phyloP scores from a whole-genome alignment of 2,113 vertebrate genomes.

The Microcebus griseorufus region DNA sequence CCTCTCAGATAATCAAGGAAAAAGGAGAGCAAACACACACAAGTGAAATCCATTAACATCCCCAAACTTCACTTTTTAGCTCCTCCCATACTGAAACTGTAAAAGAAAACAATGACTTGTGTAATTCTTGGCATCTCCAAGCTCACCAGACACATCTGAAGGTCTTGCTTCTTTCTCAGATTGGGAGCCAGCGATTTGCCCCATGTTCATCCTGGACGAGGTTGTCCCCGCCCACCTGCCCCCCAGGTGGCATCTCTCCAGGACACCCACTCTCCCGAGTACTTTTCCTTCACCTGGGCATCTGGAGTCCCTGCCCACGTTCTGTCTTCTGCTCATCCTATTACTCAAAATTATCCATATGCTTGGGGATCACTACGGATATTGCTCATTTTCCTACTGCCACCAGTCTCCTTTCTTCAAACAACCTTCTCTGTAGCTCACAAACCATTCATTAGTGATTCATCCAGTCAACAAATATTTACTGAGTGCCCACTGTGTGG shows the following conservation, averaged over 20 bases:
- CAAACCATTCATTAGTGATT: neutral
- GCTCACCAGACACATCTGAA: neutral
- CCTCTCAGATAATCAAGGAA: neutral
- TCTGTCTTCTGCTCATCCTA: neutral
- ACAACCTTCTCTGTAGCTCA: neutral
- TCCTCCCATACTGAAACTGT: neutral
- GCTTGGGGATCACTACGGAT: neutral
- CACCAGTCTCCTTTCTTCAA: neutral
- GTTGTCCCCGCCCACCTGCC: fast-evolving
- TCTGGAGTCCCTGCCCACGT: neutral
- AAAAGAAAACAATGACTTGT: neutral
- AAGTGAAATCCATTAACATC: neutral
- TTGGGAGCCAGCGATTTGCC: neutral
- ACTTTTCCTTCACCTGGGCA: neutral
- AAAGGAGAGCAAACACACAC: neutral
- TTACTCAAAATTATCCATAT: fast-evolving
- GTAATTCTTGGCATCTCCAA: neutral
- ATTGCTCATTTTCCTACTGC: neutral
- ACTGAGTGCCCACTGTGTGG: neutral
- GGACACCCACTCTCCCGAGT: neutral
- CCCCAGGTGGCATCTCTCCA: fast-evolving
- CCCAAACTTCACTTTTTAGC: neutral
- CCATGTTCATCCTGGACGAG: neutral
- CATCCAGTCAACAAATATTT: neutral
- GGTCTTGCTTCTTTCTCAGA: neutral